Evolutionary conservation across 2,888 invertebrate genomes (phyloP).

Genomic region (Conops quadrifasciatus): DNA sequence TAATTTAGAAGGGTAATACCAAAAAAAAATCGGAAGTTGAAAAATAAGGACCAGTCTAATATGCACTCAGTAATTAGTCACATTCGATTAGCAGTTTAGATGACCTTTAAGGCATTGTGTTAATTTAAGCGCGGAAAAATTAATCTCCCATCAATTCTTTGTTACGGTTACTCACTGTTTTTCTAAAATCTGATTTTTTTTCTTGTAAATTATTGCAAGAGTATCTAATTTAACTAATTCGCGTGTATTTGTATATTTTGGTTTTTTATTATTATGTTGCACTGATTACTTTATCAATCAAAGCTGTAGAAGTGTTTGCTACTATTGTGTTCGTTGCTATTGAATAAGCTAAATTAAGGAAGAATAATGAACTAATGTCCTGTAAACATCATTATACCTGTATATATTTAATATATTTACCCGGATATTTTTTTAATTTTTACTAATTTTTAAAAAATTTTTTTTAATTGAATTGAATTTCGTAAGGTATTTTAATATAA

Average conservation of each 20-base stretch:
- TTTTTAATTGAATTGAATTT: too few species aligned
- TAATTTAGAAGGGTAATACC: too few species aligned
- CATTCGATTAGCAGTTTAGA: constrained; percentile 13
- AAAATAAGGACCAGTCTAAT: too few species aligned
- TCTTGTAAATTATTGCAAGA: constrained; percentile 12
- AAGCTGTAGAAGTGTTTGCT: too few species aligned
- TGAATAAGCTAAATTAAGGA: too few species aligned
- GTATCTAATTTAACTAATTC: constrained; percentile 17
- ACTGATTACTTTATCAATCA: constrained; percentile 59
- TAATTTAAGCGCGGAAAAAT: not conserved
- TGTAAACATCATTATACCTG: too few species aligned
- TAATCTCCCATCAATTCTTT: not conserved
- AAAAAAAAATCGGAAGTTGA: too few species aligned
- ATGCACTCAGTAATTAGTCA: constrained; percentile 11
- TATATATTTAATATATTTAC: too few species aligned
- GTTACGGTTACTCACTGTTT: not conserved
- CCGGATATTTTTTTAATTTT: constrained; percentile 46
- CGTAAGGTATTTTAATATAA: too few species aligned
- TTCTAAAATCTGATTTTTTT: constrained; percentile 5
- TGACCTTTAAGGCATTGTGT: not conserved
- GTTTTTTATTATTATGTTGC: constrained; percentile 56
- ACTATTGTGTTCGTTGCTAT: too few species aligned
- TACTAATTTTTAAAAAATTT: constrained; percentile 42
- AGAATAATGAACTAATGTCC: too few species aligned
- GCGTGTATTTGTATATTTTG: constrained; percentile 8